Conservation (phyloP, 2,797 vertebrate genomes). For the Argentina silus region DNA sequence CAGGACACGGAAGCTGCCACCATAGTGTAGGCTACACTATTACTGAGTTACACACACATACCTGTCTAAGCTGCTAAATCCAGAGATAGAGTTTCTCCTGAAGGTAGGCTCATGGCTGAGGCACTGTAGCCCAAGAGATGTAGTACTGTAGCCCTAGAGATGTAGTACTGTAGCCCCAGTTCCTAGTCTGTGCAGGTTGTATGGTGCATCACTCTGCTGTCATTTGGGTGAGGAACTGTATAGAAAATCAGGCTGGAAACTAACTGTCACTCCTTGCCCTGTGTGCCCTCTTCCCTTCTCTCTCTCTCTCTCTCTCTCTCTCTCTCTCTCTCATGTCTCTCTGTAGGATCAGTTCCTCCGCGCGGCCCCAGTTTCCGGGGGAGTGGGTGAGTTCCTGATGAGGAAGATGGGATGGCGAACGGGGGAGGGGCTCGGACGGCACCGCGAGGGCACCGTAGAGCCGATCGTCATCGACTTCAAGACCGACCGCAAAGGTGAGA, state of each 20-base stretch:
- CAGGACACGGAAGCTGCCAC: not conserved
- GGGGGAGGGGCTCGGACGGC: conserved; percentile 94
- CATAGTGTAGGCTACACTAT: not conserved
- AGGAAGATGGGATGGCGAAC: conserved; percentile 98
- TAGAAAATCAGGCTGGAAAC: no score
- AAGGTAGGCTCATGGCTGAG: not conserved
- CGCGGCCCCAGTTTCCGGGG: conserved; percentile 92
- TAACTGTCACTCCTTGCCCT: not conserved
- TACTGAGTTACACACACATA: not conserved
- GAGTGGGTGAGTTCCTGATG: conserved; percentile 96
- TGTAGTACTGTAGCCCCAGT: no score
- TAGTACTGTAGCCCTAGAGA: no score
- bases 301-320: conserved; percentile 7
- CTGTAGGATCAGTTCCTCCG: conserved; percentile 95
- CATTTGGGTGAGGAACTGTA: not conserved
- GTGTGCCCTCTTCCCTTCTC: not conserved
- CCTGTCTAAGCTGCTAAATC: not conserved
- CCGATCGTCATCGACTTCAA: conserved; percentile 98
- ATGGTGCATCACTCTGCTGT: not conserved
- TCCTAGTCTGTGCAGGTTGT: not conserved
- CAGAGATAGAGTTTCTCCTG: not conserved
- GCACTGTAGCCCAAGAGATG: no score
- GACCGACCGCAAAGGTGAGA: conserved; percentile 93
- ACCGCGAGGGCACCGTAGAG: conserved; percentile 94
- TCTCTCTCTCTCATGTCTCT: not conserved